These are phyloP conservation scores for Leptarthrus brevirostris DNA, from an alignment of 2,888 invertebrate genomes.

Conservation along the genomic window DNA sequence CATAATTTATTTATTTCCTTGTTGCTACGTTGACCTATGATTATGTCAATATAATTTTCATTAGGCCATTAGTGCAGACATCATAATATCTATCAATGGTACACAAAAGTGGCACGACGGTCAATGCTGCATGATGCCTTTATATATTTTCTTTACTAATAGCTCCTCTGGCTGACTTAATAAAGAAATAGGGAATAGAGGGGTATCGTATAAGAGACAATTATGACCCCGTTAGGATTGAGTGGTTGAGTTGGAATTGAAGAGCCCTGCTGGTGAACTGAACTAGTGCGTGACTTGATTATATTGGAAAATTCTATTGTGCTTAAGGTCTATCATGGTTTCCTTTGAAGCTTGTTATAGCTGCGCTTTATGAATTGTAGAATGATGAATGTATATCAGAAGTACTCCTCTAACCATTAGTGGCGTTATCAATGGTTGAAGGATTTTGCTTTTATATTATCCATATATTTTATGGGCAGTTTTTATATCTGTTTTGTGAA, in stretches of 20 bases:
- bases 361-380: conserved; percentile 22
- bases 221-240: conserved; percentile 32
- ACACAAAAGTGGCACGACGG: neutral
- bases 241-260: conserved; percentile 25
- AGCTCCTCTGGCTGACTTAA: neutral
- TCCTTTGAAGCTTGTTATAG: neutral
- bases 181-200: neutral
- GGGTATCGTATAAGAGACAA: conserved; percentile 26
- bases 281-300: conserved; percentile 38
- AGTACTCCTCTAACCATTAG: conserved; percentile 3
- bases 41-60: conserved; percentile 8
- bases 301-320: conserved; percentile 27
- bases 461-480: neutral
- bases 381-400: conserved; percentile 14
- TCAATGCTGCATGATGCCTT: neutral
- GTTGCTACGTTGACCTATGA: conserved; percentile 23
- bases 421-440: neutral
- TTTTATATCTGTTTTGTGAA: neutral
- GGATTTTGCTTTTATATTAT: neutral
- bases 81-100: conserved; percentile 3
- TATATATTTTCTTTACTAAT: neutral
- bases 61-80: conserved; percentile 15
- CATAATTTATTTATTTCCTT: conserved; percentile 35
- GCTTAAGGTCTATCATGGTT: neutral
- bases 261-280: conserved; percentile 1